Conservation (phyloP, 2,113 vertebrate genomes). For the Xiphophorus couchianus region DNA sequence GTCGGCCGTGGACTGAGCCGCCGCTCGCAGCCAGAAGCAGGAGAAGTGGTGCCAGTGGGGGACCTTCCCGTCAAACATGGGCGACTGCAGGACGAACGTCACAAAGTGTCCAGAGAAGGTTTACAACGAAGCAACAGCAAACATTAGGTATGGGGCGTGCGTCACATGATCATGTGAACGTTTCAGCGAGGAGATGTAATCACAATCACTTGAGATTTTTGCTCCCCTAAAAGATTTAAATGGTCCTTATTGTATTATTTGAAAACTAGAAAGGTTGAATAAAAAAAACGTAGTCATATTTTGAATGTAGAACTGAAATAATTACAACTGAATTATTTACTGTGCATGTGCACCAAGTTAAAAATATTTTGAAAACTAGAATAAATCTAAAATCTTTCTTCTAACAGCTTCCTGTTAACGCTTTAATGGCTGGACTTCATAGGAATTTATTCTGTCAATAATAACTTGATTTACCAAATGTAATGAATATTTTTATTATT, state of each 20-base stretch:
- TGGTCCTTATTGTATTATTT: neutral
- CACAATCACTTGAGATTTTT: neutral
- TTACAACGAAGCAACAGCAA: neutral
- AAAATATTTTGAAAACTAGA: too few relatives aligned
- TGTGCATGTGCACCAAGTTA: too few relatives aligned
- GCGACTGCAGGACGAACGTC: conserved; percentile 81
- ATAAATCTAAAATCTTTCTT: too few relatives aligned
- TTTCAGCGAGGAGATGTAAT: neutral
- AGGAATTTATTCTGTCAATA: too few relatives aligned
- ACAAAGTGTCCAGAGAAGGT: neutral
- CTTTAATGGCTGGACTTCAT: too few relatives aligned
- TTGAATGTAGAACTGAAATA: neutral
- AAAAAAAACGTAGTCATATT: neutral
- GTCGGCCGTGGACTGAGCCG: conserved; percentile 82
- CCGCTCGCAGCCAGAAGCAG: conserved; percentile 94
- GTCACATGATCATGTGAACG: neutral
- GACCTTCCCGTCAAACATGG: conserved; percentile 97
- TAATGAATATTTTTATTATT: too few relatives aligned
- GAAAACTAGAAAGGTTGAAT: neutral
- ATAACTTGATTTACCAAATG: neutral
- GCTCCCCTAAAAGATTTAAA: neutral
- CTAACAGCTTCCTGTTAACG: too few relatives aligned
- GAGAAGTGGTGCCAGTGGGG: conserved; percentile 98
- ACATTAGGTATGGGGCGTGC: too few relatives aligned
- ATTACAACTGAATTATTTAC: too few relatives aligned